Percentiles rank a stretch among this genome's conserved stretches.
Conservation (phyloP, 2,113 vertebrate species). For the Aspidoscelis tigris region DNA sequence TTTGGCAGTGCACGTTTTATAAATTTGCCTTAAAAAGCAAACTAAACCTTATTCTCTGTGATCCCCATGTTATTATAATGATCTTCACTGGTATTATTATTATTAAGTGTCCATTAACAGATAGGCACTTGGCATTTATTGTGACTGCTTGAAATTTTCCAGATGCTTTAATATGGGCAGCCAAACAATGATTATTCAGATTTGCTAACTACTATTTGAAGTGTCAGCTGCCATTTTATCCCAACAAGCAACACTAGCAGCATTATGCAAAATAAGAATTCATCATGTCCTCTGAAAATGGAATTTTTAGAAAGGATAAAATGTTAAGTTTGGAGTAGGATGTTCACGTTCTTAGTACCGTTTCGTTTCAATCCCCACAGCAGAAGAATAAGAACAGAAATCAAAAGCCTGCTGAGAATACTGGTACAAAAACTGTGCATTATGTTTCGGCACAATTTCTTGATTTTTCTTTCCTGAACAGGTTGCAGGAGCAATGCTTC, state of each 20-base stretch:
- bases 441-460: background rate
- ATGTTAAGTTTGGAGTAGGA: background rate
- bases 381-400: background rate
- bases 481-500: conserved; percentile 26
- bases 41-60: background rate
- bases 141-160: background rate
- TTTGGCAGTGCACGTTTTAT: too few species aligned
- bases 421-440: too few species aligned
- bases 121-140: background rate
- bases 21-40: too few species aligned
- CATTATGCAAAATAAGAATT: background rate
- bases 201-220: background rate
- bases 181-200: background rate
- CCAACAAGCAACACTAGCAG: background rate
- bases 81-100: background rate
- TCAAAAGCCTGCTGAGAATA: background rate
- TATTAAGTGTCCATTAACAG: background rate
- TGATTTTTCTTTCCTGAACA: background rate
- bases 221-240: conserved; percentile 9
- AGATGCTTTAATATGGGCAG: background rate
- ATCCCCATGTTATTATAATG: background rate
- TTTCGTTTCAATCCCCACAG: background rate
- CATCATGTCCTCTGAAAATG: background rate
- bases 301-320: background rate
- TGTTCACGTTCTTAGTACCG: background rate